These are phyloP conservation scores for Tyrophagus putrescentiae DNA, from an alignment of 1,140 invertebrate species.

Conservation along the genomic window DNA sequence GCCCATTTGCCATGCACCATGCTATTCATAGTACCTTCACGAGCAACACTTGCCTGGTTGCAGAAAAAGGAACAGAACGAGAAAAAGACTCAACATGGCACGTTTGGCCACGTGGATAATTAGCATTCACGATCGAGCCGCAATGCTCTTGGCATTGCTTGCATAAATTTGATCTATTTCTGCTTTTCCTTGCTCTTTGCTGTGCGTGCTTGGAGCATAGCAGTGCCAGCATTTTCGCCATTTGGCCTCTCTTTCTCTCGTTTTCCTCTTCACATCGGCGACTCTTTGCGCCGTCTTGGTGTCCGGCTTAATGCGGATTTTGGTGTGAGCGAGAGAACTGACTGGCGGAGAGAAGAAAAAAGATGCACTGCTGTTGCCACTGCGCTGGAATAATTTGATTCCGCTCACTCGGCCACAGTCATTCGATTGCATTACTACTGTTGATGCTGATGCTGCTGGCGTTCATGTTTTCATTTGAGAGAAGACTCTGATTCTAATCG, in stretches of 20 bases:
- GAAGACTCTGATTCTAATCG: conserved; percentile 6
- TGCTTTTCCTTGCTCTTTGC: background rate
- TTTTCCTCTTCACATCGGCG: background rate
- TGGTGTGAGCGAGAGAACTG: background rate
- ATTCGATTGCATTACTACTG: too few species aligned
- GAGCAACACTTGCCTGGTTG: too few species aligned
- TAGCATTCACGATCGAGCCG: conserved; percentile 13
- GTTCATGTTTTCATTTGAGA: too few species aligned
- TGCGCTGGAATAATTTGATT: conserved; percentile 10
- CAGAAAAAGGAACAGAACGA: too few species aligned
- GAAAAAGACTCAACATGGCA: too few species aligned
- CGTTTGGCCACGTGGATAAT: too few species aligned
- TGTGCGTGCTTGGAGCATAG: background rate
- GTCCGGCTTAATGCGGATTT: conserved; percentile 14
- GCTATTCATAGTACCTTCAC: too few species aligned
- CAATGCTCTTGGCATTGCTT: background rate
- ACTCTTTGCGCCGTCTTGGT: background rate
- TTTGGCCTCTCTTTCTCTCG: background rate
- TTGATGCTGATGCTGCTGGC: too few species aligned
- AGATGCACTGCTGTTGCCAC: too few species aligned
- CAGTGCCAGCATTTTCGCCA: background rate
- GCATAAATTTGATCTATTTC: conserved; percentile 15
- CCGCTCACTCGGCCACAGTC: too few species aligned
- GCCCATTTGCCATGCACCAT: too few species aligned
- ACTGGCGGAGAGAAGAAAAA: too few species aligned